Evolutionary conservation across 2,113 vertebrate species (phyloP), one percentile per base, ranked within the genome.

Genomic region (Epinephelus moara): DNA sequence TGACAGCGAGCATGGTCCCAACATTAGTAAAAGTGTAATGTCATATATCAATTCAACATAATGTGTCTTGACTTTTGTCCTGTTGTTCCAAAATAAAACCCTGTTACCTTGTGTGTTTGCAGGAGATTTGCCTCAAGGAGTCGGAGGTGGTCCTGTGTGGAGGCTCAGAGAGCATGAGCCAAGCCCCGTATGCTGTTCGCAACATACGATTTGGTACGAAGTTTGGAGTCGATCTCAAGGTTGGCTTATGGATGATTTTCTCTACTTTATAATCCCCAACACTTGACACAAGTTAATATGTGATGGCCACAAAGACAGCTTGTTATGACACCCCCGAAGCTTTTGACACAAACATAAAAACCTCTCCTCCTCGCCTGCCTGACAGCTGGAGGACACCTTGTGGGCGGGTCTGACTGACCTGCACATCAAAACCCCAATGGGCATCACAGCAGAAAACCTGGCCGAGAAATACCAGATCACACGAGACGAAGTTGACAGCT

Each of bases 111-210:
- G 18, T 91, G 18, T 91, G 37, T 82, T 71, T 94, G 85, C 85
- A 99, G 98, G 98, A 99, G 88, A 99, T 99, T 68, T 96, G 95
- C 81, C 95, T 96, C 0, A 96, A 95, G 53, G 98, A 99, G 1
- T 96, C 98, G 0, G 98, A 99, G 91, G 93, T 99, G 17, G 97
- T 99, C 10, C 88, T 99, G 47, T 99, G 98, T 68, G 98, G 96
- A 0, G 98, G 98, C 15, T 95, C 97, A 0, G 98, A 99, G 90
- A 98, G 69, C 79, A 99, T 99, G 98, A 99, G 98, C 92, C 98
- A 99, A 69, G 85, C 96, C 5, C 98, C 98, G 0, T 98, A 96
- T 0, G 95, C 94, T 0, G 97, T 97, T 37, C 96, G 98, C 53
- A 99, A 99, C 62, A 70, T 97, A 0, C 96, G 98, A 6, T 99